phyloP scores from a whole-genome alignment of 2,888 invertebrate species.

The Habrosyne pyritoides region DNA sequence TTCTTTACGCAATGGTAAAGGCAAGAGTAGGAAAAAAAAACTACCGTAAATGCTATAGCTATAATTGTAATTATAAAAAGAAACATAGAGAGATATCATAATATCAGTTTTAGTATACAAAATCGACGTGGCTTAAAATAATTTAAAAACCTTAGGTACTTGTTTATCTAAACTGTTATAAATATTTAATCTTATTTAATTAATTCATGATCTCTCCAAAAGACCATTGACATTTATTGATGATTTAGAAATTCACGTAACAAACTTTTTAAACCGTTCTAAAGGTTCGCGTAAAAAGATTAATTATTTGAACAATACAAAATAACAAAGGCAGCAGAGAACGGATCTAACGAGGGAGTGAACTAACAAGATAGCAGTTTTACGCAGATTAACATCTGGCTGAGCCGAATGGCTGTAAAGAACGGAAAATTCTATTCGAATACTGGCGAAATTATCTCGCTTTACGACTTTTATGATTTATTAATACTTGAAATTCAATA shows the following conservation, averaged over 20 bases:
- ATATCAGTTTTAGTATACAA: too few species aligned
- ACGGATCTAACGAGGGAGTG: slow-evolving; percentile 27
- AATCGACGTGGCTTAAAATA: too few species aligned
- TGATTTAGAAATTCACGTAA: neutral
- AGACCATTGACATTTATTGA: neutral
- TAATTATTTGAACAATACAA: slow-evolving; percentile 31
- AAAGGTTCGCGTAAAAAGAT: neutral
- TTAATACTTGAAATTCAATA: neutral
- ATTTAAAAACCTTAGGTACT: too few species aligned
- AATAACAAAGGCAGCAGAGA: slow-evolving; percentile 21
- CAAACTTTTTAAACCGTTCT: neutral
- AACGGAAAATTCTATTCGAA: neutral
- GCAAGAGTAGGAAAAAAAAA: too few species aligned
- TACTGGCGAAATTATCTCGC: neutral
- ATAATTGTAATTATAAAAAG: too few species aligned
- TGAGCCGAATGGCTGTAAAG: neutral
- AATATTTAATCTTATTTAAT: neutral
- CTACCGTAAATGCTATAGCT: too few species aligned
- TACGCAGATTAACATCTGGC: neutral
- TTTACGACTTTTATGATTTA: neutral
- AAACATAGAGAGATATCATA: too few species aligned
- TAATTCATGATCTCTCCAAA: neutral
- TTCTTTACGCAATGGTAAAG: too few species aligned
- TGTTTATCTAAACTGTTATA: too few species aligned
- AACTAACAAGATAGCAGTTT: slow-evolving; percentile 33